Evolutionary conservation across 1,140 invertebrate species (phyloP).

Genomic region (Eriosoma lanigerum): DNA sequence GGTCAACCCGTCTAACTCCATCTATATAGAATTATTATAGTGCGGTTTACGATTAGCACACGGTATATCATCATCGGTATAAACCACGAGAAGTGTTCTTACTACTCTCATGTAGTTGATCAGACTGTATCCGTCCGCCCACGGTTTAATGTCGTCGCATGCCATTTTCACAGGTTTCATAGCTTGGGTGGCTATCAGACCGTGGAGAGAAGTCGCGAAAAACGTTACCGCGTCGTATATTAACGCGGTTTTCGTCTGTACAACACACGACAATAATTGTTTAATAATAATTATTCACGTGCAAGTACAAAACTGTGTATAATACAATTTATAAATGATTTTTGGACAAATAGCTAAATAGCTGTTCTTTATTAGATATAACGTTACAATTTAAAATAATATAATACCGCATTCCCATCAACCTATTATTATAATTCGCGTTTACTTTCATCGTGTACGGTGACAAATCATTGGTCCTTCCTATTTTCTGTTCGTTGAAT

Average conservation of each 20-base stretch:
- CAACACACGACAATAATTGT: background rate
- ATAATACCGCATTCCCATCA: too few species aligned
- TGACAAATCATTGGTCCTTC: background rate
- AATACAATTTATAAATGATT: too few species aligned
- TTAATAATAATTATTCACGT: too few species aligned
- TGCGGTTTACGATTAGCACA: background rate
- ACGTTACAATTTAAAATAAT: too few species aligned
- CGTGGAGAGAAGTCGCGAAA: constrained; percentile 88
- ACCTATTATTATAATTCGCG: too few species aligned
- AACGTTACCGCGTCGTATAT: constrained; percentile 94
- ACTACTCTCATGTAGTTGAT: constrained; percentile 98
- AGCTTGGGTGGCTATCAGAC: constrained; percentile 84
- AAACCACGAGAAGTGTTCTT: constrained; percentile 57
- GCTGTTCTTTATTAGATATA: too few species aligned
- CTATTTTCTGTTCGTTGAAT: constrained; percentile 26
- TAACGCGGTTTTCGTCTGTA: constrained; percentile 89
- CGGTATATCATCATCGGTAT: too few species aligned
- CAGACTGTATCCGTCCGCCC: constrained; percentile 90
- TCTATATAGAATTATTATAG: constrained; percentile 61
- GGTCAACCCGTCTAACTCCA: constrained; percentile 87
- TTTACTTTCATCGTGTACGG: constrained; percentile 31
- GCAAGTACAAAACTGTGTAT: too few species aligned
- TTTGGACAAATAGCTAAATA: too few species aligned
- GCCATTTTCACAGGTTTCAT: constrained; percentile 88
- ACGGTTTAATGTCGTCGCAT: constrained; percentile 86